Percentiles rank a stretch among this genome's conserved stretches.
Conservation (phyloP, 2,797 vertebrate species). For the Rhinogobio ventralis region DNA sequence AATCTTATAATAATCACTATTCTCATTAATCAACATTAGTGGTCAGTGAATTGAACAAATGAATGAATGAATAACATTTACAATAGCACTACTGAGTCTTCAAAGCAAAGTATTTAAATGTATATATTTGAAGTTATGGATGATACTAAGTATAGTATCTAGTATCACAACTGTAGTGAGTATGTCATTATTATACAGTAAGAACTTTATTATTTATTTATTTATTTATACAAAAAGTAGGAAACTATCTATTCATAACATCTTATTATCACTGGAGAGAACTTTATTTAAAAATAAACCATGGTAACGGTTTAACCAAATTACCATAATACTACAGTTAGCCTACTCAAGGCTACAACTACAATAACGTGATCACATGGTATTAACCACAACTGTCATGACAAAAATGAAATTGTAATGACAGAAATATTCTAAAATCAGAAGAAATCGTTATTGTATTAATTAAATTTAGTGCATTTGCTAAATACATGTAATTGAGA, state of each 20-base stretch:
- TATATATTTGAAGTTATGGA: background rate
- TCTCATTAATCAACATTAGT: background rate
- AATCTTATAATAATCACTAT: background rate
- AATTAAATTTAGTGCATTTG: background rate
- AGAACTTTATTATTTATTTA: background rate
- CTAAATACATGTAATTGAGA: background rate
- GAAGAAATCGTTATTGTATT: background rate
- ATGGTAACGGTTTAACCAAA: background rate
- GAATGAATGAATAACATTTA: background rate
- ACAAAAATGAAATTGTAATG: background rate
- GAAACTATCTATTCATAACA: too few species aligned
- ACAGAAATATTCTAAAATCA: background rate
- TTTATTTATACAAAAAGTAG: too few species aligned
- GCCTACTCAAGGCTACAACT: too few species aligned
- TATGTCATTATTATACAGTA: background rate
- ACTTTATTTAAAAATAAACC: background rate
- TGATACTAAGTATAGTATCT: background rate
- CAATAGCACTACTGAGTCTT: background rate
- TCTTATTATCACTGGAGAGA: background rate
- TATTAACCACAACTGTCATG: background rate
- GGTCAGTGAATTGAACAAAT: background rate
- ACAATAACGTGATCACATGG: background rate
- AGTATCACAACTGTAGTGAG: background rate
- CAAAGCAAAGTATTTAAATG: background rate
- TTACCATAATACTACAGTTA: background rate